A percentile compares a stretch with the other conserved stretches of the same genome.
These are phyloP conservation scores for Microctonus hyperodae DNA, from an alignment of 2,888 invertebrate genomes.

Conservation along the genomic window DNA sequence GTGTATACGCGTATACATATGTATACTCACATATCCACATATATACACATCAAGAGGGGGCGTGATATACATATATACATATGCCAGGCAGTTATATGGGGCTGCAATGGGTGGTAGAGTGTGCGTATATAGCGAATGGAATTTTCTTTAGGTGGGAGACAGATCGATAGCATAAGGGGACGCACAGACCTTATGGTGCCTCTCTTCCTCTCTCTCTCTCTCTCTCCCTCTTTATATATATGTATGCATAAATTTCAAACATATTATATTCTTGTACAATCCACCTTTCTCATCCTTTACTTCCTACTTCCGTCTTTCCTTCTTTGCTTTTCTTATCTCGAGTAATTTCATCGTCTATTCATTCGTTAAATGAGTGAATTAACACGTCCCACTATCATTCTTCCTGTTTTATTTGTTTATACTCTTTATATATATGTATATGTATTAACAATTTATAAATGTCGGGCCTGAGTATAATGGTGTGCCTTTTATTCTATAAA, in stretches of 20 bases:
- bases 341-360: constrained; percentile 22
- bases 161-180: constrained; percentile 58
- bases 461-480: too few species aligned
- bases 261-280: constrained; percentile 4
- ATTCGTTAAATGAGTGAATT: constrained; percentile 18
- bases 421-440: not conserved
- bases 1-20: not conserved
- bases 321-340: constrained; percentile 32
- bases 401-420: constrained; percentile 13
- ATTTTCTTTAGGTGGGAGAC: constrained; percentile 45
- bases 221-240: constrained; percentile 23
- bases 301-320: constrained; percentile 22
- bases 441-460: too few species aligned
- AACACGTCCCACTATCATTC: constrained; percentile 6
- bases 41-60: too few species aligned
- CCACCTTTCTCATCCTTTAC: constrained; percentile 28
- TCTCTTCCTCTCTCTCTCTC: constrained; percentile 41
- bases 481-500: constrained; percentile 35
- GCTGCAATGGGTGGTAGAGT: constrained; percentile 34
- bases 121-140: constrained; percentile 36
- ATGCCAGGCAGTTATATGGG: constrained; percentile 29
- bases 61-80: constrained; percentile 20
- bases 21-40: constrained; percentile 1
- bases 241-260: too few species aligned
- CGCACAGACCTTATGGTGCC: constrained; percentile 57